Base-by-base conservation (phyloP, 2,888 invertebrate species). In the Byasa hedistus region DNA sequence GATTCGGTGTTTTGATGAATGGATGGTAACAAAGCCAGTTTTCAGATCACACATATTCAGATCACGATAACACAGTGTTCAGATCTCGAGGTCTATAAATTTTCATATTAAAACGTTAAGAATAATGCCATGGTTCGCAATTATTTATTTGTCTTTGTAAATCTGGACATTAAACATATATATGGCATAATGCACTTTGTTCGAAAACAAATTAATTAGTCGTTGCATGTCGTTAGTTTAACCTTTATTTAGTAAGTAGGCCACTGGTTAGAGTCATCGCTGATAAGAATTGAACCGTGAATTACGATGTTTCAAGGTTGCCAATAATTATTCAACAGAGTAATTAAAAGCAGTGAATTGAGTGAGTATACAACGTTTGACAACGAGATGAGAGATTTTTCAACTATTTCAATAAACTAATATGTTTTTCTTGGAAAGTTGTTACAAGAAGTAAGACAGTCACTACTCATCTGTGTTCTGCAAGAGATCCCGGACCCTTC, bases 221-320 rank as follows among this genome's bases (percentile, higher is more conserved):
- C 21, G 21, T 58, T 62, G 55, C 48, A 23, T 44, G n/a, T 56
- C 19, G 27, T 17, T 63, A 61, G 54, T 27, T 21, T 32, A 24
- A n/a, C 27, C 55, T n/a, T n/a, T n/a, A n/a, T 60, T 56, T 55
- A 56, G 23, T 56, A 56, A 55, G 48, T 65, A 56, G 65, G 65
- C 22, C 60, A 60, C 21, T 23, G 10, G 56, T 22, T 23, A 5
- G 57, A 44, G 36, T 39, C 44, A 22, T 55, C 22, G 17, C 48
- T 22, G 65, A 60, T 60, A 59, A 48, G 48, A 56, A 36, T 19
- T 48, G 39, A 39, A 65, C 32, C 51, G 60, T 56, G 36, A 24
- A 24, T 65, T 15, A 32, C 27, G 39, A 51, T 59, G 7, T 59
- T 48, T 60, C 60, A 65, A 65, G 55, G 61, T 61, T 61, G 3